Conservation (phyloP, 2,797 vertebrate genomes). For the Synaphobranchus kaupii region DNA sequence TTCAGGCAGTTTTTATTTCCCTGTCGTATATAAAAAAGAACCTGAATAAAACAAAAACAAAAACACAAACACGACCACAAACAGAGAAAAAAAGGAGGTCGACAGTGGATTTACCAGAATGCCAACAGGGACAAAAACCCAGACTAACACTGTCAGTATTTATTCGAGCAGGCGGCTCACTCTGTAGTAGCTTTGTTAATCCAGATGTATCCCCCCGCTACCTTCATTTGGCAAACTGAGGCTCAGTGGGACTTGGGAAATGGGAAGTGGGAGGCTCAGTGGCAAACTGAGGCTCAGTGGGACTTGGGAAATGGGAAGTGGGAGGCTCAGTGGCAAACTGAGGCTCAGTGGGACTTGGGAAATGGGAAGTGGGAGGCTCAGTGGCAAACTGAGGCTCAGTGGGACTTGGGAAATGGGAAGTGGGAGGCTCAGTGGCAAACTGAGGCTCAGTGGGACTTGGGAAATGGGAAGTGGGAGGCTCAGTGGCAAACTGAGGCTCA, state of each 20-base stretch:
- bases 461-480: too few species aligned
- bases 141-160: neutral
- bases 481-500: neutral
- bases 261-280: too few species aligned
- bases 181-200: neutral
- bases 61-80: neutral
- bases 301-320: too few species aligned
- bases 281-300: neutral
- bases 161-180: neutral
- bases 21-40: neutral
- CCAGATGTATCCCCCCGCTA: neutral
- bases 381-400: neutral
- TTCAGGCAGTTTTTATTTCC: neutral
- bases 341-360: neutral
- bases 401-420: too few species aligned
- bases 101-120: neutral
- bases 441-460: neutral
- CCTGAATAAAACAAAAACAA: neutral
- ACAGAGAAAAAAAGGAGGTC: neutral
- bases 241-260: neutral
- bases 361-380: too few species aligned
- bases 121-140: neutral
- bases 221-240: neutral
- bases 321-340: neutral
- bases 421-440: too few species aligned